Base-by-base conservation (phyloP, 1,140 invertebrate genomes). In the Drosophila repleta region DNA sequence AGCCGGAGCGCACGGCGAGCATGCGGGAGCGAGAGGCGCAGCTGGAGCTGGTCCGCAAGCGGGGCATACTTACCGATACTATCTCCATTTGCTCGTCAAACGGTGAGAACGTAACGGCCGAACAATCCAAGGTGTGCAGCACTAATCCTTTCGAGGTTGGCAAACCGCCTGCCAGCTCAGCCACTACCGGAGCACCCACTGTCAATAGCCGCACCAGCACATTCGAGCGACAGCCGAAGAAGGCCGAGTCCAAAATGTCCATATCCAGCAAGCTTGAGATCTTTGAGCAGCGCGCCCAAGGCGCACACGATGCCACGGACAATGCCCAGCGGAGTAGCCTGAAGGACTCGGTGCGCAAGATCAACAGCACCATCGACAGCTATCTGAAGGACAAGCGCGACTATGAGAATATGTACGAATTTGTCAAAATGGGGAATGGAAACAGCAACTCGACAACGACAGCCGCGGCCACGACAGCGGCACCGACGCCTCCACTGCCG, bases 1-100 rank as follows among this genome's bases (percentile, higher is more conserved):
- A 97, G 92, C 96, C 96, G 6, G 95, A 96, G 89, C 93, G 96
- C 72, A 96, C 96, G 17, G 95, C 96, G 6, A 96, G 96, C 89
- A 96, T 96, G 95, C 93, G 96, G 79, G 96, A 96, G 90, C 91
- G 94, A 53, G 94, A 95, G 89, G 94, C 94, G 5, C 93, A 93
- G 72, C 89, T 94, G 75, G 94, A 94, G 79, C 91, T 94, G 57
- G 92, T 94, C 32, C 93, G 76, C 84, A 93, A 92, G 92, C 92
- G 74, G 75, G 76, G 78, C 46, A 77, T 84, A 70, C 79, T 90
- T 53, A 83, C 75, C 68, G 90, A 91, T 90, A 91, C 89, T 88
- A 90, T 91, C 82, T 91, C 90, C 69, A 91, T 91, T 91, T 91
- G 90, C 90, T 91, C 90, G 85, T 91, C 90, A 91, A 91, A 91